Evolutionary conservation across 1,140 invertebrate species (phyloP), one percentile per base, ranked within the genome.

Genomic region (Oedothorax gibbosus): DNA sequence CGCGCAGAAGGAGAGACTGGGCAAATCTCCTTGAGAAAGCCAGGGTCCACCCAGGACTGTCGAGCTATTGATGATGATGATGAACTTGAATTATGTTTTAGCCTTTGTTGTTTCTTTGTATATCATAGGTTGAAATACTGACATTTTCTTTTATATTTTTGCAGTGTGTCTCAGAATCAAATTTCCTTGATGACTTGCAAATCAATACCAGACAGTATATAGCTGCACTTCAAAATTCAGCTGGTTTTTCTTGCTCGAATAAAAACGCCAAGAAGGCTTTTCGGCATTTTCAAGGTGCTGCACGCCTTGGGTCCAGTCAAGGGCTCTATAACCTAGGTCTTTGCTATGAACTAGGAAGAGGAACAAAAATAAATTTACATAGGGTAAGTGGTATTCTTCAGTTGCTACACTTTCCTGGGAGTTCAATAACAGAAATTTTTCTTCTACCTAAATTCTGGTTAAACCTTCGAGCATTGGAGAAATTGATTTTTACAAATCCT

Each of bases 281-380:
- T 18, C 60, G 86, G 51, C 78, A 86, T 62, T 89, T 89, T 87
- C 60, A 87, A 69, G 76, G 85, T 57, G 87, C 88, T 7, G 87
- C 87, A 69, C 72, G 87, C 35, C 85, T 89, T 11, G 89, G 89
- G 3, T 87, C 89, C 49, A 77, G 87, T 57, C 88, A 88, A 79
- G 88, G 89, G 10, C 87, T 88, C 56, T 90, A 88, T 85, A 90
- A 90, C 77, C 79, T 89, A n/a, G 90, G 87, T 10, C 57, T 90
- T 10, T 89, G 90, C 77, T 90, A 89, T 76, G 89, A 90, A 85
- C 87, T 86, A 15, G 90, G 90, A 7, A 86, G 84, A 76, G 90
- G 90, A 51, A 88, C 89, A 7, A 85, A 87, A 57, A 85, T 87
- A 66, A 86, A 90, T 86, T 62, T 88, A 11, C 72, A 75, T 51